A percentile compares a stretch with the other conserved stretches of the same genome.
Evolutionary conservation across 2,888 invertebrate genomes (phyloP).

Genomic region (Bibio marci): DNA sequence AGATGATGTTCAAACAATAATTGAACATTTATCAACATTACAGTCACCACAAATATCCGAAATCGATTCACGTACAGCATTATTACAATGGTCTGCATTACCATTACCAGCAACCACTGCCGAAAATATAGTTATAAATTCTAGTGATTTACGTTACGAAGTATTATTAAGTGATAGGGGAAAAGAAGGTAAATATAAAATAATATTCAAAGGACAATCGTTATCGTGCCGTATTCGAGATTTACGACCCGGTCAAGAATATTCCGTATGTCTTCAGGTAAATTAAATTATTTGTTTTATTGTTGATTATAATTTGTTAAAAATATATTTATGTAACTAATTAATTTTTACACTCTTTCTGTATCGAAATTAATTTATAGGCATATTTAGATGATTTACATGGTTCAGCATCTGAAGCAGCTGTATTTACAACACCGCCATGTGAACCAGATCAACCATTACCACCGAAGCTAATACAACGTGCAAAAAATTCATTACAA

Average conservation of each 20-base stretch:
- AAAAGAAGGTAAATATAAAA: conserved; percentile 68
- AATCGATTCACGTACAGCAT: conserved; percentile 66
- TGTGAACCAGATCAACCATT: conserved; percentile 66
- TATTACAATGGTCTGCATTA: conserved; percentile 67
- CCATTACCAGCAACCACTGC: conserved; percentile 27
- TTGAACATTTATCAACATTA: conserved; percentile 56
- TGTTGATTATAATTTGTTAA: too few species aligned
- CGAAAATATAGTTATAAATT: conserved; percentile 11
- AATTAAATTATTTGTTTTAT: conserved; percentile 20
- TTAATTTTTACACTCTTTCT: too few species aligned
- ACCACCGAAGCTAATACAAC: conserved; percentile 54
- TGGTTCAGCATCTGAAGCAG: conserved; percentile 59
- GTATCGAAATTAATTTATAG: too few species aligned
- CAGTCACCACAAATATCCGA: conserved; percentile 44
- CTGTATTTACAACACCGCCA: conserved; percentile 61
- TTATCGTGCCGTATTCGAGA: conserved; percentile 67
- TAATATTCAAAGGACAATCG: conserved; percentile 62
- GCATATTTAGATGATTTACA: conserved; percentile 46
- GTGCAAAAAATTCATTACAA: conserved; percentile 52
- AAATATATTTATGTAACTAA: too few species aligned
- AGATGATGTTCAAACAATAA: conserved; percentile 46
- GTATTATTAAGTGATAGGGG: conserved; percentile 61
- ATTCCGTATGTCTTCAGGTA: conserved; percentile 65
- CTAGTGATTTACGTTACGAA: conserved; percentile 48
- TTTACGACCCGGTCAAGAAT: conserved; percentile 74